Conservation (phyloP, 2,113 vertebrate genomes). For the Siniperca knerii region DNA sequence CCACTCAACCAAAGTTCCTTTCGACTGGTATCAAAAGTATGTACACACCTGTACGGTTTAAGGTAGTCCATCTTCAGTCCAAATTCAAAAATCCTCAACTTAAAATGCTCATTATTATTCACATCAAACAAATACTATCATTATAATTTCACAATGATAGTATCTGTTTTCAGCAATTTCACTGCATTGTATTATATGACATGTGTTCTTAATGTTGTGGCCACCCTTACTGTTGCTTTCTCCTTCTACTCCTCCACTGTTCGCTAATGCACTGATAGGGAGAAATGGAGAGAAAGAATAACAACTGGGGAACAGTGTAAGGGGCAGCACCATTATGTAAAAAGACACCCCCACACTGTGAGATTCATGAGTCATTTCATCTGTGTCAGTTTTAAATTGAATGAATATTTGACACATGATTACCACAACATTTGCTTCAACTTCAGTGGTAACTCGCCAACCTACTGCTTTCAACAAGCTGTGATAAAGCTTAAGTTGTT, state of each 20-base stretch:
- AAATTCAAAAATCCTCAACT: neutral
- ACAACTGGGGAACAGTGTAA: neutral
- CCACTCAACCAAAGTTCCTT: neutral
- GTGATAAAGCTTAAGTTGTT: neutral
- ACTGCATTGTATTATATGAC: neutral
- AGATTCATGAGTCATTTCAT: conserved; percentile 13
- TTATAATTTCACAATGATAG: neutral
- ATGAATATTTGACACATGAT: conserved; percentile 12
- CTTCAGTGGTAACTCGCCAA: neutral
- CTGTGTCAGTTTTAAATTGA: neutral
- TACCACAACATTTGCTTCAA: neutral
- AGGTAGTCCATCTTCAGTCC: neutral
- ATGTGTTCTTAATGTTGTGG: neutral
- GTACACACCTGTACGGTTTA: neutral
- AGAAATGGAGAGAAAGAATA: neutral
- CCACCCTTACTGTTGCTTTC: neutral
- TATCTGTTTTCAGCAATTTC: neutral
- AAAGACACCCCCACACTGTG: neutral
- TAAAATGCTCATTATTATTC: neutral
- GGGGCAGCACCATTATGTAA: neutral
- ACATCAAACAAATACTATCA: neutral
- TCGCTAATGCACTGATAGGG: neutral
- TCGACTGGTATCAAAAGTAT: conserved; percentile 4
- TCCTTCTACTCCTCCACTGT: neutral
- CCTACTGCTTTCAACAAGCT: neutral